phyloP scores from a whole-genome alignment of 2,797 vertebrate genomes.

The Triplophysa yarkandensis region DNA sequence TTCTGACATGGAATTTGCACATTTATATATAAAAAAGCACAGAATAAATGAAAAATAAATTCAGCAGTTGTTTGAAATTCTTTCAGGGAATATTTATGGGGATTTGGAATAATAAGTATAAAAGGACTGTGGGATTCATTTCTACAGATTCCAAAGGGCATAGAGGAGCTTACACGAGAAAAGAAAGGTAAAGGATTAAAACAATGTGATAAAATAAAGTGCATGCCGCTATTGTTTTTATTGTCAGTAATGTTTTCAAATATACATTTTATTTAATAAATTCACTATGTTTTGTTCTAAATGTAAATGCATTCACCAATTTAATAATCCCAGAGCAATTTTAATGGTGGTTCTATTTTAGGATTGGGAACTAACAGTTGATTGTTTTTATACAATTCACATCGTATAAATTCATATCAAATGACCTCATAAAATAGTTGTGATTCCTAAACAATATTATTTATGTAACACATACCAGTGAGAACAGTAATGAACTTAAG shows the following conservation, averaged over 20 bases:
- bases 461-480: slow-evolving; percentile 26
- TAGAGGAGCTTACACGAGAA: slow-evolving; percentile 19
- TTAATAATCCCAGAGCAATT: no score
- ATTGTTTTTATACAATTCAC: no score
- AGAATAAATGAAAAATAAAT: slow-evolving; percentile 31
- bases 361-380: no score
- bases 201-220: background rate
- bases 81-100: slow-evolving; percentile 16
- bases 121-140: slow-evolving; percentile 20
- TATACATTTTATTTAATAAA: no score
- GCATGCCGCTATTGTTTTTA: no score
- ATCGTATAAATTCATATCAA: no score
- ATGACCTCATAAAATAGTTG: no score
- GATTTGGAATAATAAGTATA: slow-evolving; percentile 24
- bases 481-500: slow-evolving; percentile 21
- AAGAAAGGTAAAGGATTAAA: slow-evolving; percentile 7
- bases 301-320: no score
- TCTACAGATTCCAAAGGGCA: slow-evolving; percentile 32
- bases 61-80: slow-evolving; percentile 17
- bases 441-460: slow-evolving; percentile 7
- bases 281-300: no score
- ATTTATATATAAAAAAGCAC: slow-evolving; percentile 15
- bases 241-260: no score
- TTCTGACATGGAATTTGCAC: slow-evolving; percentile 18
- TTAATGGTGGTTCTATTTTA: no score